A percentile compares a stretch with the other conserved stretches of the same genome.
Evolutionary conservation across 2,113 vertebrate genomes (phyloP).

Genomic region (Trinectes maculatus): DNA sequence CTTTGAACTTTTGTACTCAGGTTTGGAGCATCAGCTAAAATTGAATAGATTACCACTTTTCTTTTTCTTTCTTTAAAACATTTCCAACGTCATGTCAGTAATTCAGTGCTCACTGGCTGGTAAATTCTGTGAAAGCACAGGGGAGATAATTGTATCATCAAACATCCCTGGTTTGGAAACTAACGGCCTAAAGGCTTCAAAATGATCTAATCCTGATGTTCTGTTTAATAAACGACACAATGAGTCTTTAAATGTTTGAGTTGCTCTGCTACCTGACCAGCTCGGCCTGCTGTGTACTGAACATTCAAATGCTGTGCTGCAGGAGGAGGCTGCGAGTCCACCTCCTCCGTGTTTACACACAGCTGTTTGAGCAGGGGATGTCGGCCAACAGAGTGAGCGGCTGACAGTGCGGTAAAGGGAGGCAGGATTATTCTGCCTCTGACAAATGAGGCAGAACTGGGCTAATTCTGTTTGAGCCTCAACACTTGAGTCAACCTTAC

Average conservation of each 20-base stretch:
- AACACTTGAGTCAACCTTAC: constrained; percentile 63
- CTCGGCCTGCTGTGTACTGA: constrained; percentile 41
- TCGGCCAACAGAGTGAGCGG: constrained; percentile 17
- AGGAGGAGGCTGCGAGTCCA: constrained; percentile 24
- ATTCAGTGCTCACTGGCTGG: too few relatives aligned
- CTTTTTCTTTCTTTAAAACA: too few relatives aligned
- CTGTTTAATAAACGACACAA: background rate
- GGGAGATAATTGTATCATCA: too few relatives aligned
- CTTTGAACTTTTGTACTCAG: too few relatives aligned
- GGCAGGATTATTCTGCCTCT: constrained; percentile 44
- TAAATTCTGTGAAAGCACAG: too few relatives aligned
- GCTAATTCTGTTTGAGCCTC: constrained; percentile 74
- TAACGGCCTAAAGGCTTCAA: background rate
- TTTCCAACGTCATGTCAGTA: too few relatives aligned
- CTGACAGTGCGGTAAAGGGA: background rate
- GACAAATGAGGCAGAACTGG: constrained; percentile 73
- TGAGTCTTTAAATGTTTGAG: constrained; percentile 1
- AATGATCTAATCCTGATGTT: background rate
- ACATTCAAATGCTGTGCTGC: constrained; percentile 46
- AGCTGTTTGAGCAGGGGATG: constrained; percentile 61
- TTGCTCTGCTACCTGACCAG: constrained; percentile 16
- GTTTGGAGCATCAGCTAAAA: too few relatives aligned
- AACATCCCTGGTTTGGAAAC: background rate
- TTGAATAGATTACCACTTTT: too few relatives aligned
- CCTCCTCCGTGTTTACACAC: constrained; percentile 59